Evolutionary conservation across 2,113 vertebrate genomes (phyloP), one percentile per base, ranked within the genome.

Genomic region (Crotalus tigris): DNA sequence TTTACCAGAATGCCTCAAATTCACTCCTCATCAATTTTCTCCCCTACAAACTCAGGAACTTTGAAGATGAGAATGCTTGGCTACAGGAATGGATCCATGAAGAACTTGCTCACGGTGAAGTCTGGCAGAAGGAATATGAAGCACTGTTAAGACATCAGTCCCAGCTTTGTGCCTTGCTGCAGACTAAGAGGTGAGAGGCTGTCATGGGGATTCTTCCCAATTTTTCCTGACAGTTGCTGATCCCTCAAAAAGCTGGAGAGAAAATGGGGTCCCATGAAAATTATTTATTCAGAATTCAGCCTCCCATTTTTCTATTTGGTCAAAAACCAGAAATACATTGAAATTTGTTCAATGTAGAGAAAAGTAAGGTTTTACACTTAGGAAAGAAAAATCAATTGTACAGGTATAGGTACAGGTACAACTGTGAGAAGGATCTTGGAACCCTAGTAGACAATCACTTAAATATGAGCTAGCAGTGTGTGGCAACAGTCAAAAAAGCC

Each of bases 41-140:
- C 53, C 12, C 17, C 9, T 92, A 12, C 23, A 55, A 49, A n/a
- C 26, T 26, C 53, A 93, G 93, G 55, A 93, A 49, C 55, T 21
- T 64, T 85, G 93, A 89, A 58, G 46, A 89, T 46, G 90, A 91
- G 29, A 93, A 92, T n/a, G 69, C 17, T 54, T 61, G 87, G 87
- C 64, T 93, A 9, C 87, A 61, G 55, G 93, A 92, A 87, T 89
- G 55, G 54, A 44, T 93, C n/a, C 90, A 15, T 4, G 93, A 93
- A 59, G 93, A 93, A 61, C 90, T 93, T 26, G 87, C 87, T 2
- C 46, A 46, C 3, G 87, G 90, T 9, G 93, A 93, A 58, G 23
- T 58, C 55, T 93, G 93, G 87, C 93, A 93, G 39, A 85, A 57
- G 90, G 90, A 85, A 21, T 85, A 92, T 24, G 93, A 92, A 55